Evolutionary conservation across 2,888 invertebrate genomes (phyloP), one percentile per base, ranked within the genome.

Genomic region (Lucinisca nassula): DNA sequence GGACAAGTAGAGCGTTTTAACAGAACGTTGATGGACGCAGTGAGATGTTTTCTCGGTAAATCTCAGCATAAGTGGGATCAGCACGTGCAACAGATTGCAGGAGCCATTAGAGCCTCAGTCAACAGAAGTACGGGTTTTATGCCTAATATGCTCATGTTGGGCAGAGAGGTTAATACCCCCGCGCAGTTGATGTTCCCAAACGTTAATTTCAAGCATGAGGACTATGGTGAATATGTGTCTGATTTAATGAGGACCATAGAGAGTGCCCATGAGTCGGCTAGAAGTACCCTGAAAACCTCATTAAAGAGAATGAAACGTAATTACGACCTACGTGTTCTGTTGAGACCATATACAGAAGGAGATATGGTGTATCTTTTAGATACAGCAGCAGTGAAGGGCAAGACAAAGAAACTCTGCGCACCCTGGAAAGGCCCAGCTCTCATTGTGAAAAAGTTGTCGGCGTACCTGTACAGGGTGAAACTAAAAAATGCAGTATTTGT

Each of bases 401-500:
- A 79, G 76, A 45, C 32, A 38, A 0, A 37, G 4, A n/a, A 89
- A 40, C 49, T 90, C 17, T 32, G 55, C 10, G 61, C 85, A 0
- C 87, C 85, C 0, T 89, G 89, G 89, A 87, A 82, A 55, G 89
- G 89, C 0, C 89, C 85, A 0, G 85, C 70, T 0, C 40, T 91
- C 0, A 86, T 91, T 38, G 72, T 78, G 14, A 67, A 82, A 14
- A 79, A 76, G 35, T 17, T 91, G 10, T 82, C 89, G 0, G 51
- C 85, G 21, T 70, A 61, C 14, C 51, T 89, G 35, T 89, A 82
- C 58, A 30, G 76, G 37, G 80, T 85, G 3, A 75, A 61, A 17
- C 14, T 77, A 32, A 32, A 67, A 30, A 81, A 84, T 37, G 40
- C 82, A 2, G 58, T 78, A 2, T 81, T 84, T 45, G 77, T 82